Base-by-base conservation (phyloP, 2,888 invertebrate genomes). In the Callimorpha dominula region DNA sequence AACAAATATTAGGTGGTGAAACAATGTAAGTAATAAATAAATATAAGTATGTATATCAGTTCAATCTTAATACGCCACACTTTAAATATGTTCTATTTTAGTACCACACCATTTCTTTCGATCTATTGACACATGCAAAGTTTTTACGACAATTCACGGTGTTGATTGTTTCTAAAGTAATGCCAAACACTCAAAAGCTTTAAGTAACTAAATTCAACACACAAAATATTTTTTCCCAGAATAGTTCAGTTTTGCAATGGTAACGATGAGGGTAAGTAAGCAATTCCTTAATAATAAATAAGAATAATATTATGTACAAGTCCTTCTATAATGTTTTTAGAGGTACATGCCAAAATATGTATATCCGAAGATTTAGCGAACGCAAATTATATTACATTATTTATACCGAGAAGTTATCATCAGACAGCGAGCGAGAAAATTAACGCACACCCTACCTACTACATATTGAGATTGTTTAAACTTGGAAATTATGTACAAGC, bases 401-500 rank as follows among this genome's bases (percentile, higher is more conserved):
- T 65, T 70, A 42, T 70, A 42, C 64, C 40, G 50, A 68, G 67
- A 82, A 81, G 74, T 81, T 85, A 80, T 81, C 83, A 84, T 81
- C 81, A 80, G 85, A 85, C 79, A 78, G 68, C 77, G 78, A 80
- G 75, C 78, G 83, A 86, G 87, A 89, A 88, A 92, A 92, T 92
- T 92, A 91, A 90, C 91, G 90, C 83, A 84, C 77, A 76, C 78
- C 65, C 85, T 88, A 85, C 89, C 93, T n/a, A n/a, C n/a, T n/a
- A n/a, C n/a, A 90, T 92, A 92, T 93, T 92, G 92, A 92, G 93
- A 94, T 92, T 94, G 93, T 94, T 94, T 89, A 90, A 95, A 94
- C 92, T 94, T 89, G 85, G 90, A 91, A 93, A 94, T 94, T 93
- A 94, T 94, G 92, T 94, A 94, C 92, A 93, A 91, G 92, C 90